phyloP scores from a whole-genome alignment of 2,113 vertebrate species.

The Daboia siamensis region DNA sequence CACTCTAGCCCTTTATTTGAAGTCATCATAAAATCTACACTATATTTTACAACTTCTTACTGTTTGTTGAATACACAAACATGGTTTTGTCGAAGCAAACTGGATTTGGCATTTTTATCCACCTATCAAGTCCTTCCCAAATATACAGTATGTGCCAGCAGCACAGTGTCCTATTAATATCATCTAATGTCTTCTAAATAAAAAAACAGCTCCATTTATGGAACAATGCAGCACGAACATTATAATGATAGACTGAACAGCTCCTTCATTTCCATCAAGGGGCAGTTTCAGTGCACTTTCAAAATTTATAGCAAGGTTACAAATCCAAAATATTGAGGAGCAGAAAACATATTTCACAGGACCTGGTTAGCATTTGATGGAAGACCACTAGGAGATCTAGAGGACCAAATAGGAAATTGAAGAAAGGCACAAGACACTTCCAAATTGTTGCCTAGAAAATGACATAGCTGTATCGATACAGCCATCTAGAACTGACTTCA shows the following conservation, averaged over 20 bases:
- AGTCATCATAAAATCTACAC: constrained; percentile 23
- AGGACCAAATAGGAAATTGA: neutral
- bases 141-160: constrained; percentile 48
- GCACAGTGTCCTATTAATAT: constrained; percentile 49
- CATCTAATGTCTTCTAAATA: constrained; percentile 51
- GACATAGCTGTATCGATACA: neutral
- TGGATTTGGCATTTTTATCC: too few relatives aligned
- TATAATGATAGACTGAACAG: constrained; percentile 46
- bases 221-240: constrained; percentile 46
- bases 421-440: neutral
- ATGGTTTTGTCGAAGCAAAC: too few relatives aligned
- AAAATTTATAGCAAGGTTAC: constrained; percentile 21
- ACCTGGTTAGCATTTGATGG: neutral
- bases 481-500: neutral
- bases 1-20: neutral
- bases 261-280: constrained; percentile 61
- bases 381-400: neutral
- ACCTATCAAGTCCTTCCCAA: too few relatives aligned
- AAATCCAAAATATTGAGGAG: constrained; percentile 11
- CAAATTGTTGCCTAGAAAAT: neutral
- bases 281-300: constrained; percentile 40
- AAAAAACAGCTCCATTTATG: constrained; percentile 46
- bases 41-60: constrained; percentile 35
- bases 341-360: neutral
- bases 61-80: too few relatives aligned